Percentiles rank a stretch among this genome's conserved stretches.
Evolutionary conservation across 1,140 invertebrate species (phyloP).

Genomic region (Trichomalopsis sarcophagae): DNA sequence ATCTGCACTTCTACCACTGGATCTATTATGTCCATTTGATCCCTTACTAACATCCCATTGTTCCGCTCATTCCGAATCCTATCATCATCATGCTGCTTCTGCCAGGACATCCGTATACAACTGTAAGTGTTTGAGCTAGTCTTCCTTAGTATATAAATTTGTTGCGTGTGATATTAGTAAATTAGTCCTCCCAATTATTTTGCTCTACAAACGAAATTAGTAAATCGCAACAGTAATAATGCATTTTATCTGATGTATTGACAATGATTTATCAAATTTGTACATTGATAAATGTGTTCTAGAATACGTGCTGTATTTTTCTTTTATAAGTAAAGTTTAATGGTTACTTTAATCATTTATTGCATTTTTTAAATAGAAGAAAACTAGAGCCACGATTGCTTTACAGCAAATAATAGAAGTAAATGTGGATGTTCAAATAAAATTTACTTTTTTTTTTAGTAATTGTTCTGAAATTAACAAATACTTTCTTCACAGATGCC

Average conservation of each 20-base stretch:
- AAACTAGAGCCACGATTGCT: background rate
- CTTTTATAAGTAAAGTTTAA: background rate
- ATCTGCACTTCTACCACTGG: slow-evolving; percentile 73
- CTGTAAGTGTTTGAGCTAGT: slow-evolving; percentile 69
- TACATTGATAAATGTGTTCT: no score
- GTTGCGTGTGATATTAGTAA: background rate
- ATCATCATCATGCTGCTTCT: slow-evolving; percentile 73
- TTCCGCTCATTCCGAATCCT: slow-evolving; percentile 73
- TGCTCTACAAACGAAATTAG: background rate
- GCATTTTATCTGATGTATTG: background rate
- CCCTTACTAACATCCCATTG: slow-evolving; percentile 73
- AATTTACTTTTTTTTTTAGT: background rate
- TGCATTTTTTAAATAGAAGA: background rate
- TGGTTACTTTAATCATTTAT: background rate
- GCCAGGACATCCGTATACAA: slow-evolving; percentile 72
- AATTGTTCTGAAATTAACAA: background rate
- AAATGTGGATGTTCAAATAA: background rate
- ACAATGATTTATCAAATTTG: background rate
- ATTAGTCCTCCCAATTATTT: background rate
- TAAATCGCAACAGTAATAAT: background rate
- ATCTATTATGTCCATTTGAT: slow-evolving; percentile 73
- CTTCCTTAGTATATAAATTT: slow-evolving; percentile 2
- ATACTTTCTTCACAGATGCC: slow-evolving; percentile 52
- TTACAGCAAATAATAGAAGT: background rate
- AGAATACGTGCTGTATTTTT: background rate